Evolutionary conservation across 2,888 invertebrate genomes (phyloP).

Genomic region (Himalopsyche japonica): DNA sequence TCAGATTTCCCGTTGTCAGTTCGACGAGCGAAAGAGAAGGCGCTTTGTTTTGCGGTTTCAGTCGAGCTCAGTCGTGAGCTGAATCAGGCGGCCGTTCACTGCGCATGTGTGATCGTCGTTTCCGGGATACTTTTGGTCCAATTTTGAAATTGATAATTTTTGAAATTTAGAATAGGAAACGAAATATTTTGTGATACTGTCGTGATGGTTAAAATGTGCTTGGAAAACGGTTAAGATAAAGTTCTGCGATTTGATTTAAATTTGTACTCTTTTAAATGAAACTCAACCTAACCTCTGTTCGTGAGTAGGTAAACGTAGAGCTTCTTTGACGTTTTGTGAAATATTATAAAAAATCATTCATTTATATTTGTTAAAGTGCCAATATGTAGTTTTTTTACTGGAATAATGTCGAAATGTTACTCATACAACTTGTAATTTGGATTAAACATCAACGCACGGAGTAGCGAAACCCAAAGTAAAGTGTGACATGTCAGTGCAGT

Average conservation of each 20-base stretch:
- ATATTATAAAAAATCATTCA: background rate
- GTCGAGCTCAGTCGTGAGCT: slow-evolving; percentile 14
- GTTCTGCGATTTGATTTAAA: background rate
- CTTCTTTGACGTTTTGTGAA: background rate
- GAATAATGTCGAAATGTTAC: background rate
- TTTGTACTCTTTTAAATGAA: background rate
- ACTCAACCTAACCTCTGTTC: slow-evolving; percentile 13
- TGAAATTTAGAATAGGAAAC: slow-evolving; percentile 21
- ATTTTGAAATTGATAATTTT: slow-evolving; percentile 8
- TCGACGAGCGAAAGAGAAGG: slow-evolving; percentile 20
- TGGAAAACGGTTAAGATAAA: slow-evolving; percentile 26
- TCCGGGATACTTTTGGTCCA: slow-evolving; percentile 29
- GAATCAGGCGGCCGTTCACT: slow-evolving; percentile 27
- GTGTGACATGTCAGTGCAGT: background rate
- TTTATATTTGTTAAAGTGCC: background rate
- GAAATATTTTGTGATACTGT: background rate
- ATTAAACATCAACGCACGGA: slow-evolving; percentile 22
- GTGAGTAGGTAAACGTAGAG: background rate
- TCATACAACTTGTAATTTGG: background rate
- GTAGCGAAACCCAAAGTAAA: slow-evolving; percentile 7
- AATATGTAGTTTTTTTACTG: background rate
- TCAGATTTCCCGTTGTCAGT: slow-evolving; percentile 27
- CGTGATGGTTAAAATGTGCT: slow-evolving; percentile 20
- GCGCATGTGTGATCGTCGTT: slow-evolving; percentile 35
- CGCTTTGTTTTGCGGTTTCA: slow-evolving; percentile 4